Evolutionary conservation across 92 coral and sea anemone species (phyloP).

Genomic region (Phenganax stokvisi): DNA sequence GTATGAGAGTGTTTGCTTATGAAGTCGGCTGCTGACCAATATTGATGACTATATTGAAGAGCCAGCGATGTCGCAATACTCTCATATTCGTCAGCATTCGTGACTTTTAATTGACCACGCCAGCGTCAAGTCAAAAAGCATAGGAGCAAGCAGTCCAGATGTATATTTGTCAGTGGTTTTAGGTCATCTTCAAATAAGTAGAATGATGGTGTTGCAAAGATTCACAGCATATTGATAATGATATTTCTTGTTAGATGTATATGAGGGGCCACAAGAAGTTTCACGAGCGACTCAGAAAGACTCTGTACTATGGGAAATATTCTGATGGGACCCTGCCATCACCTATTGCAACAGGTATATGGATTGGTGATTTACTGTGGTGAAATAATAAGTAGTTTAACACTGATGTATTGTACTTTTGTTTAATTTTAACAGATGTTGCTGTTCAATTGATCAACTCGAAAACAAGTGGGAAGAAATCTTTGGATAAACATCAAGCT

Average conservation of each 20-base stretch:
- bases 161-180: no score
- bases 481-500: constrained; percentile 35
- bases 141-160: no score
- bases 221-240: neutral
- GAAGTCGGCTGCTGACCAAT: no score
- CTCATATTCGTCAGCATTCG: no score
- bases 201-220: neutral
- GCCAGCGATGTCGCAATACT: no score
- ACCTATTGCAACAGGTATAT: constrained; percentile 74
- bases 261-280: constrained; percentile 56
- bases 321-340: constrained; percentile 92
- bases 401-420: neutral
- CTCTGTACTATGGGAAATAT: constrained; percentile 86
- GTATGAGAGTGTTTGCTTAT: no score
- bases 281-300: constrained; percentile 71
- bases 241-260: neutral
- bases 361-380: neutral
- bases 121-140: no score
- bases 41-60: no score
- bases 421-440: constrained; percentile 55
- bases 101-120: no score
- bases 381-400: neutral
- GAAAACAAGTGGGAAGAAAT: constrained; percentile 36
- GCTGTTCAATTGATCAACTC: constrained; percentile 57
- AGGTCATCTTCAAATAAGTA: no score